Evolutionary conservation across 1,140 invertebrate genomes (phyloP).

Genomic region (Drosophila mayri): DNA sequence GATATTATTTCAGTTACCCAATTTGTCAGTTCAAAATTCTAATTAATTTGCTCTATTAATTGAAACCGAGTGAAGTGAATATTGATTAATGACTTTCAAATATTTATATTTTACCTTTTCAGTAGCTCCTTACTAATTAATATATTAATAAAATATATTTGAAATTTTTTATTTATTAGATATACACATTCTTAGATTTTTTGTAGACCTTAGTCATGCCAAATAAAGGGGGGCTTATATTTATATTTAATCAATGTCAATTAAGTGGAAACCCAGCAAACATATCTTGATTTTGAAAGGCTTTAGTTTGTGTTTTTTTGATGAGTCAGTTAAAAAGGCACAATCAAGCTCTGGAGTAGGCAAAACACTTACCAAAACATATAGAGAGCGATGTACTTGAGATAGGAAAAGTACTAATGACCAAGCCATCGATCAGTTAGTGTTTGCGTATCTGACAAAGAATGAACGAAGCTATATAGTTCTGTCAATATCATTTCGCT

Average conservation of each 20-base stretch:
- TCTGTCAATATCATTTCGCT: conserved; percentile 11
- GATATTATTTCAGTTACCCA: neutral
- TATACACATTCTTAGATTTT: neutral
- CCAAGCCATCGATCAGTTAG: conserved; percentile 33
- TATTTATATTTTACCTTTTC: no score
- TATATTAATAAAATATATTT: neutral
- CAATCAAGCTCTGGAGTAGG: conserved; percentile 5
- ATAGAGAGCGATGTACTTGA: conserved; percentile 30
- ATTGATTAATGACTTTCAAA: no score
- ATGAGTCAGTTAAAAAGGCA: conserved; percentile 4
- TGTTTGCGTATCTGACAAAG: conserved; percentile 8
- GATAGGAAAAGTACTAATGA: conserved; percentile 26
- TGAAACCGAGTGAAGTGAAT: neutral
- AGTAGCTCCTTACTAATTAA: neutral
- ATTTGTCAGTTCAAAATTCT: neutral
- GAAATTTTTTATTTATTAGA: neutral
- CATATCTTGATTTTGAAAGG: conserved; percentile 1
- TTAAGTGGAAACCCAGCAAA: neutral
- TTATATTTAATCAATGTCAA: neutral
- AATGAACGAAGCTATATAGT: conserved; percentile 7
- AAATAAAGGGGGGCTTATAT: neutral
- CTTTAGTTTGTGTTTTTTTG: neutral
- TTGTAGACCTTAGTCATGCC: neutral
- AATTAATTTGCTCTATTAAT: neutral
- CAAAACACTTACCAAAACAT: conserved; percentile 10